phyloP scores from a whole-genome alignment of 2,797 vertebrate genomes.

The Pogonophryne albipinna region DNA sequence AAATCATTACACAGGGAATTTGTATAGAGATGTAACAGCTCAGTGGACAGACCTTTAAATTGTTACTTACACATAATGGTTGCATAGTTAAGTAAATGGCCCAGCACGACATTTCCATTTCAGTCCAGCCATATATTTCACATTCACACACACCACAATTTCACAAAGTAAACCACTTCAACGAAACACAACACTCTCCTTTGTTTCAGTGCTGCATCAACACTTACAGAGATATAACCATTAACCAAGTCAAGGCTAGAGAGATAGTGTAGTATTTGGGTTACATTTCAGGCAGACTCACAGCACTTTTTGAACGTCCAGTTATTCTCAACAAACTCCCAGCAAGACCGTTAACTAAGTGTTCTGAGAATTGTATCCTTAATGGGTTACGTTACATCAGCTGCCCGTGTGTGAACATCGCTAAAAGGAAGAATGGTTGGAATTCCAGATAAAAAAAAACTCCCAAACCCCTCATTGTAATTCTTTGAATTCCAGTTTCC shows the following conservation, averaged over 20 bases:
- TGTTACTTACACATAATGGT: conserved; percentile 20
- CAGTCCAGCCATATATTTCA: conserved; percentile 35
- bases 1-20: background rate
- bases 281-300: conserved; percentile 32
- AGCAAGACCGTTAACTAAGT: conserved; percentile 5
- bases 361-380: conserved; percentile 2
- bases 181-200: conserved; percentile 46
- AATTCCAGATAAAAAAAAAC: conserved; percentile 58
- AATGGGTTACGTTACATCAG: conserved; percentile 38
- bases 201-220: conserved; percentile 52
- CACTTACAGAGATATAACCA: conserved; percentile 59
- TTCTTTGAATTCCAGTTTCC: conserved; percentile 76
- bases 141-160: conserved; percentile 46
- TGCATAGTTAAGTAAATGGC: conserved; percentile 35
- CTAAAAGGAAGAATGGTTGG: conserved; percentile 55
- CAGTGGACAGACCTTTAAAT: conserved; percentile 35
- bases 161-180: conserved; percentile 35
- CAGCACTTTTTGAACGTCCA: conserved; percentile 8
- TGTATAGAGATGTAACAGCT: background rate
- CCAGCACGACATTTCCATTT: conserved; percentile 28
- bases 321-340: conserved; percentile 24
- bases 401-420: conserved; percentile 33
- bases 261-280: conserved; percentile 62
- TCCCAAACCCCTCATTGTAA: conserved; percentile 57
- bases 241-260: conserved; percentile 69